phyloP scores from a whole-genome alignment of 92 coral and sea anemone species.

The Zoanthus sansibaricus region DNA sequence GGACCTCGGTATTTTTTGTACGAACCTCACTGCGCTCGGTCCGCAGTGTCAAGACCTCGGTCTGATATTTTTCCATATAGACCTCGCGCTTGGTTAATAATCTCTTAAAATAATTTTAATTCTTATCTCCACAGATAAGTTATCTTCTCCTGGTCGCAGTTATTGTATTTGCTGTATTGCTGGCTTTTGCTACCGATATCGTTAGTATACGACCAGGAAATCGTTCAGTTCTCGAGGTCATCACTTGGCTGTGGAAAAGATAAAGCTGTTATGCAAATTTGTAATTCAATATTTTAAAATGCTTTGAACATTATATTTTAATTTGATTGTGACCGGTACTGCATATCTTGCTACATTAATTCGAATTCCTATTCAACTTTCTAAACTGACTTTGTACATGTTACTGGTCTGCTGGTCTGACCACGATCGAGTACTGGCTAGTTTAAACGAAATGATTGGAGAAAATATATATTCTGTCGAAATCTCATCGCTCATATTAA shows the following conservation, averaged over 20 bases:
- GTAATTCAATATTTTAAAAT: background rate
- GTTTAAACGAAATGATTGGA: background rate
- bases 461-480: background rate
- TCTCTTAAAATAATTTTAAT: background rate
- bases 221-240: slow-evolving; percentile 51
- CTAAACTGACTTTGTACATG: background rate
- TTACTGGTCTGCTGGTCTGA: slow-evolving; percentile 23
- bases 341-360: background rate
- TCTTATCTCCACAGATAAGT: slow-evolving; percentile 68
- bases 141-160: slow-evolving; percentile 76
- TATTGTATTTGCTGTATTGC: slow-evolving; percentile 79
- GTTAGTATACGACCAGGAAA: slow-evolving; percentile 77
- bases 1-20: too few relatives aligned
- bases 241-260: slow-evolving; percentile 48
- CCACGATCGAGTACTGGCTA: background rate
- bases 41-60: too few relatives aligned
- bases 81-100: too few relatives aligned
- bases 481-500: background rate
- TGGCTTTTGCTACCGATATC: slow-evolving; percentile 77
- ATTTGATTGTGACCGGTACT: background rate
- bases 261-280: background rate
- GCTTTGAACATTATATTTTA: background rate
- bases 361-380: background rate
- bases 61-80: too few relatives aligned
- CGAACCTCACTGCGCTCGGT: too few relatives aligned